Conservation (phyloP, 2,797 vertebrate genomes). For the Tokudaia muenninki region DNA sequence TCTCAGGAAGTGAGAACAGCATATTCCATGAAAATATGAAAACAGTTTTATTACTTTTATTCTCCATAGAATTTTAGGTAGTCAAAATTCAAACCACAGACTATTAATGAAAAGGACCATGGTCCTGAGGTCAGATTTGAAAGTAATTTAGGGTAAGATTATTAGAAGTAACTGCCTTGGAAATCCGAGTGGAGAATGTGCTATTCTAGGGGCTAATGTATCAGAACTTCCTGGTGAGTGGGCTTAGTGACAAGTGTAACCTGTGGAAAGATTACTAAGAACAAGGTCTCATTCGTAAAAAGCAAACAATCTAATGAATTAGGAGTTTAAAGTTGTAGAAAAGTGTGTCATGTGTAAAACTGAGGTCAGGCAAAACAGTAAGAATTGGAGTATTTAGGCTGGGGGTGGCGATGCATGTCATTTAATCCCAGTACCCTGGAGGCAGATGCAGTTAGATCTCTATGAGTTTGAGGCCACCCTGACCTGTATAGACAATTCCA, state of each 20-base stretch:
- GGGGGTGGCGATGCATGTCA: not conserved
- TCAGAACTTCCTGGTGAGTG: not conserved
- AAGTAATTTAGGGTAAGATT: not conserved
- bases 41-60: not conserved
- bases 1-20: not conserved
- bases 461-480: not conserved
- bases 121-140: not conserved
- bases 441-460: not conserved
- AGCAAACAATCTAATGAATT: not conserved
- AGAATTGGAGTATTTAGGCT: not conserved
- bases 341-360: slow-evolving; percentile 10
- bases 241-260: not conserved
- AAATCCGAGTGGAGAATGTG: not conserved
- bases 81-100: not conserved
- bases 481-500: not conserved
- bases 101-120: not conserved
- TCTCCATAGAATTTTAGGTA: not conserved
- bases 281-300: not conserved
- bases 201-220: not conserved
- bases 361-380: not conserved
- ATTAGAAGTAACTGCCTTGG: not conserved
- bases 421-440: not conserved
- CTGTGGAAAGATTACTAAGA: not conserved
- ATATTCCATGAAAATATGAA: slow-evolving; percentile 41
- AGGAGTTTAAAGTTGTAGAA: not conserved